phyloP scores from a whole-genome alignment of 1,140 invertebrate species.

The Muscidifurax raptorellus region DNA sequence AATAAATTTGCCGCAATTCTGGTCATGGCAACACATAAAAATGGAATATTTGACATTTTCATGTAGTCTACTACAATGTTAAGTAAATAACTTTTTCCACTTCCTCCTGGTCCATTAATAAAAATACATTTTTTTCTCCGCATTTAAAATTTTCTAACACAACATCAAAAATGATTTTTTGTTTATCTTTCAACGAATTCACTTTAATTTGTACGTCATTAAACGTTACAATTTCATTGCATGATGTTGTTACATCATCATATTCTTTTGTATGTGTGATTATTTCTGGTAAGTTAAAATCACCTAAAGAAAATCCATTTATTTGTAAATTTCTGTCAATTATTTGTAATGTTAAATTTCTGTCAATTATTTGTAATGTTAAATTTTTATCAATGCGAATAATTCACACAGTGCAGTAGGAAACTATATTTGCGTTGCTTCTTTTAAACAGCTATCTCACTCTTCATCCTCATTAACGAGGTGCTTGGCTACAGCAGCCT shows the following conservation, averaged over 20 bases:
- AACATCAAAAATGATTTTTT: not conserved
- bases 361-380: no score
- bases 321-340: not conserved
- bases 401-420: no score
- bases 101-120: no score
- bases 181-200: not conserved
- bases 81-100: no score
- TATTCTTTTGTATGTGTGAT: not conserved
- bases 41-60: no score
- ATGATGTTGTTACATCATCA: not conserved
- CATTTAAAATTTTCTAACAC: not conserved
- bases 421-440: no score
- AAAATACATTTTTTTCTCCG: not conserved
- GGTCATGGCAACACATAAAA: slow-evolving; percentile 3
- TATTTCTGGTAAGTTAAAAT: not conserved
- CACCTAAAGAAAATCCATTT: not conserved
- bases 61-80: no score
- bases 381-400: not conserved
- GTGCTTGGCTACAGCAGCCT: no score
- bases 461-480: no score
- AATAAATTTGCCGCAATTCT: slow-evolving; percentile 16
- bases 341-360: no score
- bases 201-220: not conserved
- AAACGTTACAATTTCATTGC: not conserved
- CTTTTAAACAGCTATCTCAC: no score